Conservation (phyloP, 2,797 vertebrate species). For the Tokudaia tokunoshimensis region DNA sequence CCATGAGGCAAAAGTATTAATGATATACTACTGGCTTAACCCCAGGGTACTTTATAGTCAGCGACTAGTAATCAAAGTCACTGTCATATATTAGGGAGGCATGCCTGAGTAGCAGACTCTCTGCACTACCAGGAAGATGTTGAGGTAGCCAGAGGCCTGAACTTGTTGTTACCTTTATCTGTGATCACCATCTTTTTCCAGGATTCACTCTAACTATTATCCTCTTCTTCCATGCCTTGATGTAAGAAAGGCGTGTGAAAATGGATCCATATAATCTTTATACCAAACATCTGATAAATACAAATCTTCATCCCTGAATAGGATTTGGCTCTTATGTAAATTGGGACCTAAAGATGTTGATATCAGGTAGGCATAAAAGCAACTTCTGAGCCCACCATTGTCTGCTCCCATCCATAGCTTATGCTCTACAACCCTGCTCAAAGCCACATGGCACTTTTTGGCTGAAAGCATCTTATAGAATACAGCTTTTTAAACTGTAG, state of each 20-base stretch:
- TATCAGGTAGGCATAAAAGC: background rate
- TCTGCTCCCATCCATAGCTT: background rate
- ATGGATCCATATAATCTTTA: background rate
- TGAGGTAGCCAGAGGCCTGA: background rate
- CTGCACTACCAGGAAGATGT: background rate
- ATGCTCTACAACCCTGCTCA: background rate
- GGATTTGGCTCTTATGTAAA: background rate
- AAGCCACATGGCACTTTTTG: accelerated
- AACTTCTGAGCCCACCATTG: background rate
- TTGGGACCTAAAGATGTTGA: background rate
- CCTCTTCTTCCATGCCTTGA: background rate
- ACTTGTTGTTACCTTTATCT: background rate
- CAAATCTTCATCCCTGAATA: background rate
- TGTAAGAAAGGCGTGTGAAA: background rate
- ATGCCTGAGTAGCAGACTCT: background rate
- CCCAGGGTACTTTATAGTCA: background rate
- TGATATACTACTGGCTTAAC: background rate
- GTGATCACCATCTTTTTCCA: background rate
- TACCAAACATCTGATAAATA: background rate
- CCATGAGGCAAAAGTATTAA: background rate
- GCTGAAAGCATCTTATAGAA: background rate
- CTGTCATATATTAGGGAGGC: background rate
- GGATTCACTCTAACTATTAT: background rate
- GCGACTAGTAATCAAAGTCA: background rate
- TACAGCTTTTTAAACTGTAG: background rate